Percentiles rank a stretch among this genome's conserved stretches.
Evolutionary conservation across 1,140 invertebrate species (phyloP).

Genomic region (Heliconius melpomene): DNA sequence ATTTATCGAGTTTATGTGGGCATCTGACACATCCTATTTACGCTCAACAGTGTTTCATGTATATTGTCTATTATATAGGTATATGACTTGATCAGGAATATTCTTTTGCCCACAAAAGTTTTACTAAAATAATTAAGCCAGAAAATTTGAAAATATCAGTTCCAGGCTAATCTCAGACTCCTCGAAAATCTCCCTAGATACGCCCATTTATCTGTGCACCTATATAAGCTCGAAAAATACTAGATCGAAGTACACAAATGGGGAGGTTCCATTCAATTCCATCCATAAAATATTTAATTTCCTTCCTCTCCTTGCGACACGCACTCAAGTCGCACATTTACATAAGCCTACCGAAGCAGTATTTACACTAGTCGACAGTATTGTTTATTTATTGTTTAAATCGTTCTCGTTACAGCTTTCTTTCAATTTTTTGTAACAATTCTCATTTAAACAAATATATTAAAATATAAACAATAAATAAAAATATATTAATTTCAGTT

Average conservation of each 20-base stretch:
- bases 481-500: too few relatives aligned
- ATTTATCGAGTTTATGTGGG: too few relatives aligned
- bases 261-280: slow-evolving; percentile 13
- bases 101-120: too few relatives aligned
- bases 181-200: too few relatives aligned
- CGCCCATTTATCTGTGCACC: neutral
- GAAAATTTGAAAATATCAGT: too few relatives aligned
- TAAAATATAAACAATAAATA: too few relatives aligned
- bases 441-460: too few relatives aligned
- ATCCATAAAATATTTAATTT: slow-evolving; percentile 40
- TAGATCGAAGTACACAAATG: neutral
- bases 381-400: slow-evolving; percentile 30
- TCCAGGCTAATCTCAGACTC: too few relatives aligned
- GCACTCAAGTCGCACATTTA: slow-evolving; percentile 21
- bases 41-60: neutral
- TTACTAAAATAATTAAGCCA: too few relatives aligned
- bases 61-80: too few relatives aligned
- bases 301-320: slow-evolving; percentile 25
- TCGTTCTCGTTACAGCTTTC: slow-evolving; percentile 3
- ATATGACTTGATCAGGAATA: too few relatives aligned
- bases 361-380: slow-evolving; percentile 27
- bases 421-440: neutral
- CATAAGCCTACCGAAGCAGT: slow-evolving; percentile 27
- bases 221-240: neutral
- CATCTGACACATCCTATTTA: neutral